These are phyloP conservation scores for Plutomurus gul DNA, from an alignment of 1,140 invertebrate genomes.

Conservation along the genomic window DNA sequence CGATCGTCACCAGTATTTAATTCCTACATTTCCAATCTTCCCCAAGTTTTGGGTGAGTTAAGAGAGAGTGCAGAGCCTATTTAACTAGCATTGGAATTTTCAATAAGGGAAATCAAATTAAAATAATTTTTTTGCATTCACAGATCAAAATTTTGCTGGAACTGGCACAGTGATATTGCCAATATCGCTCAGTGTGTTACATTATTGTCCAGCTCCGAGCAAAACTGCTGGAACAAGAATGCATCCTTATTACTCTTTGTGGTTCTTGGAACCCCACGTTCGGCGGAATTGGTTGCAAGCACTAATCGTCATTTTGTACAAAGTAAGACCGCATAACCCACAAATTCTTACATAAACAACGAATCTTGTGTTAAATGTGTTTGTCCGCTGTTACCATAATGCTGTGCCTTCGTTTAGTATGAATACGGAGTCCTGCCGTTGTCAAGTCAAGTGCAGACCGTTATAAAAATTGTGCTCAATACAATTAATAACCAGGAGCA, in stretches of 20 bases:
- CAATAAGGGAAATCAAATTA: too few species aligned
- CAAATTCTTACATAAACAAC: not conserved
- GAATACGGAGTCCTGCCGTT: conserved; percentile 83
- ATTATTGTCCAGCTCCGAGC: conserved; percentile 83
- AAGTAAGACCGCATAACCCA: too few species aligned
- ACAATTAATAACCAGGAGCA: conserved; percentile 90
- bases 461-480: conserved; percentile 91
- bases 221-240: conserved; percentile 61
- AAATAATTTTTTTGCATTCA: too few species aligned
- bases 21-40: conserved; percentile 89
- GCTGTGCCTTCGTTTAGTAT: conserved; percentile 75
- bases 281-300: conserved; percentile 90
- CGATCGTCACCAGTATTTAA: conserved; percentile 92
- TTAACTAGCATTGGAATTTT: not conserved
- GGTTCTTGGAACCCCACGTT: conserved; percentile 81
- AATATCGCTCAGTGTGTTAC: conserved; percentile 80
- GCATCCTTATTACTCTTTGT: conserved; percentile 78
- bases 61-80: too few species aligned
- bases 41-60: conserved; percentile 79
- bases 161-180: conserved; percentile 78
- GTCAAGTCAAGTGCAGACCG: conserved; percentile 75
- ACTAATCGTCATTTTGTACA: conserved; percentile 93
- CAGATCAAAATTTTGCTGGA: conserved; percentile 89
- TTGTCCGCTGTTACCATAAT: too few species aligned
- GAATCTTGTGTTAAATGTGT: too few species aligned